Base-by-base conservation (phyloP, 2,113 vertebrate genomes). In the Cochlearius cochlearius region DNA sequence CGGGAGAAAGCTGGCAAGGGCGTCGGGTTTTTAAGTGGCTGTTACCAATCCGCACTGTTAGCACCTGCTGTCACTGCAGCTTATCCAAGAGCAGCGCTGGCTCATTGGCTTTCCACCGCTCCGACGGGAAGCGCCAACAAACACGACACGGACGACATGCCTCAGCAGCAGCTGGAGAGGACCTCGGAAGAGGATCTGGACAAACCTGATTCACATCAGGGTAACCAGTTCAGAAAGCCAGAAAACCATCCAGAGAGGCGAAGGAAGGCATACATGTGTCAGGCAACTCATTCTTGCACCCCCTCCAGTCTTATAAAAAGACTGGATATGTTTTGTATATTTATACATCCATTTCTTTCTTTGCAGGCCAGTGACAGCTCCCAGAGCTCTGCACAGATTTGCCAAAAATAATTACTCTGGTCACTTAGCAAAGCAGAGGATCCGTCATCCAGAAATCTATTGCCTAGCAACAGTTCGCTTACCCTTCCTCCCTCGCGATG, bases 321-420 rank as follows among this genome's bases (percentile, higher is more conserved):
- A 58, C 34, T 26, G 30, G 41, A 71, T 36, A 34, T 2, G 14
- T 53, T 81, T 89, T 72, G 4, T 64, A 1, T 73, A 69, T 94
- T 94, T 71, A 43, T 59, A 53, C 6, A 43, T 9, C 3, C 3
- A 1, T 69, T 82, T 88, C 45, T 88, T 89, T 80, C 56, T 86
- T 90, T 80, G 26, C 17, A 23, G 34, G 36, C 25, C 68, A 52
- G 19, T 47, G 55, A 63, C 34, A 91, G 27, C 36, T 36, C 11
- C 26, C 43, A 91, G 55, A 74, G 30, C 21, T 67, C 34, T 66
- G 59, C 2, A 1, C 6, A 59, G 68, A 88, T 88, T 86, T 95
- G 75, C 78, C 82, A 92, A 92, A 95, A 96, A 86, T 71, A 92
- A 93, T 96, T 90, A 74, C 39, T 83, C 50, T 59, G 72, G 90